Evolutionary conservation across 2,113 vertebrate genomes (phyloP).

Genomic region (Microtus pennsylvanicus): DNA sequence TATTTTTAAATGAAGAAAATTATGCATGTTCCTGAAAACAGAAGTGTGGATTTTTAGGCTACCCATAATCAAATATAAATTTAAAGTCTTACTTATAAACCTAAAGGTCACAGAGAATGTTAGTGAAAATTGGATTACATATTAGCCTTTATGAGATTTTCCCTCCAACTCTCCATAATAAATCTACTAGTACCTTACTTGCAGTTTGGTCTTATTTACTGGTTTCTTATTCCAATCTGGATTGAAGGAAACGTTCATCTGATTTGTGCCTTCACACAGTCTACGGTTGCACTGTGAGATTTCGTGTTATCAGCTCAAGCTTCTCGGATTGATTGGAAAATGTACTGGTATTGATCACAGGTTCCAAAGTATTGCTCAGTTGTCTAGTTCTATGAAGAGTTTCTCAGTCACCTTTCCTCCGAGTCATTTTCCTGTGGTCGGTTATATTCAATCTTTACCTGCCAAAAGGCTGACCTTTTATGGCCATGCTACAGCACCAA

Average conservation of each 20-base stretch:
- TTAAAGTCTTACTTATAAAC: neutral
- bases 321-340: neutral
- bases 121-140: neutral
- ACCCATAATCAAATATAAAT: neutral
- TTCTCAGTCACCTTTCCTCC: neutral
- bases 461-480: neutral
- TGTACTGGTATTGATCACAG: neutral
- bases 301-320: neutral
- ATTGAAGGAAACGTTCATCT: neutral
- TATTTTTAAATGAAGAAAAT: neutral
- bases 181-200: neutral
- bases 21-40: neutral
- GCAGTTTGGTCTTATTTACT: neutral
- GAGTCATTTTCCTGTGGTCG: neutral
- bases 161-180: neutral
- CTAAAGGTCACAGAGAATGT: neutral
- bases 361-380: neutral
- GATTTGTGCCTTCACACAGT: neutral
- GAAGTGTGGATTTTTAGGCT: neutral
- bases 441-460: neutral
- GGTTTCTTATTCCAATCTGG: accelerated
- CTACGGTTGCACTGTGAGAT: no score
- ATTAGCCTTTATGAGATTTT: no score
- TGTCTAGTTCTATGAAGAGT: neutral
- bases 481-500: neutral